Conservation (phyloP, 2,113 vertebrate genomes). For the Sardina pilchardus region DNA sequence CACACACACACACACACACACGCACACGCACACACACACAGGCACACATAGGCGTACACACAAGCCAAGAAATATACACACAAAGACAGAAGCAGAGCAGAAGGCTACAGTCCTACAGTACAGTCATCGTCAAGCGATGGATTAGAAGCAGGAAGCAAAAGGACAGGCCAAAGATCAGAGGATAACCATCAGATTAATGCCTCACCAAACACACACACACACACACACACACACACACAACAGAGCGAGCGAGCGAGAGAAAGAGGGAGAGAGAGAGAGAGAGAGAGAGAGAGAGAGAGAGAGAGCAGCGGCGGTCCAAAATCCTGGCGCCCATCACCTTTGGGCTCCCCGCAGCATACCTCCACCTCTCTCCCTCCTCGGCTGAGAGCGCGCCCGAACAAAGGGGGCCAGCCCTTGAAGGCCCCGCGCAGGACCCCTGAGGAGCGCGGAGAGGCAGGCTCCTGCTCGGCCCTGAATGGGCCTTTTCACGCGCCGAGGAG, state of each 20-base stretch:
- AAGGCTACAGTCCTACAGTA: neutral
- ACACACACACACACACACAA: neutral
- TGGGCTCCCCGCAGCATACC: slow-evolving; percentile 39
- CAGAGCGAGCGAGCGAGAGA: too few relatives aligned
- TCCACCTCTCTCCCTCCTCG: slow-evolving; percentile 39
- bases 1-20: neutral
- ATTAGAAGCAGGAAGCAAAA: slow-evolving; percentile 11
- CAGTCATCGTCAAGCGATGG: slow-evolving; percentile 1
- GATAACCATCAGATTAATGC: neutral
- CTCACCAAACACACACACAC: neutral
- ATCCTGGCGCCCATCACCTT: slow-evolving; percentile 5
- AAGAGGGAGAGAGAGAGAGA: too few relatives aligned
- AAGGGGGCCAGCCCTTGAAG: slow-evolving; percentile 67
- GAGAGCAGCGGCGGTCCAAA: neutral
- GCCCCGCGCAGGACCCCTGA: slow-evolving; percentile 69
- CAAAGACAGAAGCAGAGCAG: neutral
- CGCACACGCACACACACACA: neutral
- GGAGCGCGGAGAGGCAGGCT: slow-evolving; percentile 66
- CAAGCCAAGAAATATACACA: neutral
- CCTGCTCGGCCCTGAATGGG: slow-evolving; percentile 70
- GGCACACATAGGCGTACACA: neutral
- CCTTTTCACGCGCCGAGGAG: slow-evolving; percentile 73
- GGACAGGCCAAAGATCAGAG: neutral
- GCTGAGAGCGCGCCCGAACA: slow-evolving; percentile 56
- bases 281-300: too few relatives aligned